Evolutionary conservation across 2,888 invertebrate genomes (phyloP).

Genomic region (Fragum sueziense): DNA sequence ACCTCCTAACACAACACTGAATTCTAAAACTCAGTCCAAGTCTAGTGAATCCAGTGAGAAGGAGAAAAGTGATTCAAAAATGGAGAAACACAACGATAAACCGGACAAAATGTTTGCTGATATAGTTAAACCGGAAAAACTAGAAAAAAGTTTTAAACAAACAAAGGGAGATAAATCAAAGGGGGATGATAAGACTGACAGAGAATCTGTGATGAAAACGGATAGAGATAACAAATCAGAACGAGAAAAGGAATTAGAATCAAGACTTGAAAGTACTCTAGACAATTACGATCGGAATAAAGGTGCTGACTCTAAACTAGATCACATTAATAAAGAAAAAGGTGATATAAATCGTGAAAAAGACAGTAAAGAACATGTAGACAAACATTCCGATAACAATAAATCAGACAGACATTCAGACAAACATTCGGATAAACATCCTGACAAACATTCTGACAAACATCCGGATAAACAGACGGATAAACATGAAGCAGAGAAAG

Average conservation of each 20-base stretch:
- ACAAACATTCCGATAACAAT: not conserved
- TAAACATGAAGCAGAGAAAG: constrained; percentile 28
- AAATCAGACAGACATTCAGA: not conserved
- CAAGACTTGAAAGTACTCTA: constrained; percentile 40
- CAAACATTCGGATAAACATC: not conserved
- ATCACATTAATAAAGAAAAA: constrained; percentile 44
- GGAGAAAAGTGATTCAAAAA: constrained; percentile 31
- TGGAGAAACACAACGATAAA: constrained; percentile 46
- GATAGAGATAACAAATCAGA: constrained; percentile 43
- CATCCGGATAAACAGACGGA: constrained; percentile 26
- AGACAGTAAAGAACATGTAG: constrained; percentile 51
- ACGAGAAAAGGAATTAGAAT: constrained; percentile 44
- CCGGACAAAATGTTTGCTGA: constrained; percentile 34
- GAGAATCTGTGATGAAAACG: constrained; percentile 19
- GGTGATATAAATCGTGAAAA: constrained; percentile 48
- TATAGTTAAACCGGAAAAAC: constrained; percentile 43
- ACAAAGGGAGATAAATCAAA: constrained; percentile 50
- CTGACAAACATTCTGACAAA: constrained; percentile 9
- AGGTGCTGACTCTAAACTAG: constrained; percentile 47
- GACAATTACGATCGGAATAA: constrained; percentile 47
- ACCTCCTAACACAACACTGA: constrained; percentile 48
- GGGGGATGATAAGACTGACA: constrained; percentile 33
- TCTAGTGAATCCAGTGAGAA: constrained; percentile 36
- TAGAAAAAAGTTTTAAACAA: constrained; percentile 42
- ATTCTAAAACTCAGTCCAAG: constrained; percentile 46